These are phyloP conservation scores for Uropetala carovei DNA, from an alignment of 2,888 invertebrate genomes.

Conservation along the genomic window DNA sequence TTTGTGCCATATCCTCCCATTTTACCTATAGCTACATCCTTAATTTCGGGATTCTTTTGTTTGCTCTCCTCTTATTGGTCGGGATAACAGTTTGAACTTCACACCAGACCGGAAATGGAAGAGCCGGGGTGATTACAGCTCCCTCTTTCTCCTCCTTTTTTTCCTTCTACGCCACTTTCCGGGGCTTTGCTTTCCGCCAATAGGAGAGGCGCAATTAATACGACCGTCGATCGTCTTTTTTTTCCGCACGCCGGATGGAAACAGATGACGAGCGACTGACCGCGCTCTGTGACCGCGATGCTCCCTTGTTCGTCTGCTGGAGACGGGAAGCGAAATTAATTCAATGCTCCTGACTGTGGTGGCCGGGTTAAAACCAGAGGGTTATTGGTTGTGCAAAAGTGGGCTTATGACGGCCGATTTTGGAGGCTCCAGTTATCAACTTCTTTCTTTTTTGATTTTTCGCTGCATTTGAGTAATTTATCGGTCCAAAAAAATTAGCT, in stretches of 20 bases:
- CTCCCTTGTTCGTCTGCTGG: constrained; percentile 42
- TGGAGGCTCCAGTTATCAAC: neutral
- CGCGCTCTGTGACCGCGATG: constrained; percentile 51
- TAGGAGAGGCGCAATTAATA: constrained; percentile 56
- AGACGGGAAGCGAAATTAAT: constrained; percentile 60
- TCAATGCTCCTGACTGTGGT: constrained; percentile 27
- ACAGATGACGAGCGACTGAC: constrained; percentile 51
- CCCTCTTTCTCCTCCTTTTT: neutral
- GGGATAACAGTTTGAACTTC: constrained; percentile 43
- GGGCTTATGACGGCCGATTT: neutral
- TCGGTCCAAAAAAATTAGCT: neutral
- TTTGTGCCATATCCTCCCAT: constrained; percentile 11
- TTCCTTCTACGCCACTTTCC: neutral
- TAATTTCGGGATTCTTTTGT: constrained; percentile 32
- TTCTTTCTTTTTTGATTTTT: neutral
- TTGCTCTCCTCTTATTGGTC: constrained; percentile 29
- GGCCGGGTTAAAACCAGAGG: constrained; percentile 19
- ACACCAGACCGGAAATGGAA: constrained; percentile 39
- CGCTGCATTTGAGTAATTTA: neutral
- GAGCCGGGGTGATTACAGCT: constrained; percentile 31
- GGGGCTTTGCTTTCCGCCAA: constrained; percentile 48
- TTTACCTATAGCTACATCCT: neutral
- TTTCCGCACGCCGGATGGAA: constrained; percentile 30
- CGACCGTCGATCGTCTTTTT: constrained; percentile 36
- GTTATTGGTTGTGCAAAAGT: neutral